These are phyloP conservation scores for Phania funesta DNA, from an alignment of 2,888 invertebrate species.

Conservation along the genomic window DNA sequence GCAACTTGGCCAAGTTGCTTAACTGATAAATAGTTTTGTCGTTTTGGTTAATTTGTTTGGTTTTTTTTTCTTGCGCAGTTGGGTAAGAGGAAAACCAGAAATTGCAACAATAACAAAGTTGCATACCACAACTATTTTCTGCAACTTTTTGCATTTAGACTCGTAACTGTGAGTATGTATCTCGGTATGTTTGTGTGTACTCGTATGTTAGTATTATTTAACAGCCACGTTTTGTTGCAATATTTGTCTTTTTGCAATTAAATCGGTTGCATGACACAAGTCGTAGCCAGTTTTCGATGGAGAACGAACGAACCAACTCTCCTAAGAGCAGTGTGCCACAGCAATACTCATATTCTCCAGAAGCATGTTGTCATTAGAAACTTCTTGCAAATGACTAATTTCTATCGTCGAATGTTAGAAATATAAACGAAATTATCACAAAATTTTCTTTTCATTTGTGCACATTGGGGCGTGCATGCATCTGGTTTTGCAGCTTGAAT, in stretches of 20 bases:
- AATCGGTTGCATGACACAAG: constrained; percentile 49
- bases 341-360: not conserved
- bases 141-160: constrained; percentile 1
- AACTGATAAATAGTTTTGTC: constrained; percentile 46
- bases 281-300: constrained; percentile 37
- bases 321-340: not conserved
- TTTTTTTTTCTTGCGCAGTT: constrained; percentile 2
- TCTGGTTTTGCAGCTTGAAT: not conserved
- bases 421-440: not conserved
- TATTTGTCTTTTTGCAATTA: constrained; percentile 24
- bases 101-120: constrained; percentile 43
- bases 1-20: constrained; percentile 46
- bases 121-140: constrained; percentile 15
- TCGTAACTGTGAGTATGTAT: not conserved
- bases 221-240: constrained; percentile 13
- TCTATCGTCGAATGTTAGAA: not conserved
- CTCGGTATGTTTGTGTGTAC: not conserved
- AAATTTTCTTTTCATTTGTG: too few species aligned
- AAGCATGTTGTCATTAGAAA: not conserved
- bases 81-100: constrained; percentile 57
- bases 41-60: constrained; percentile 33
- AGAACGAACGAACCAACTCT: constrained; percentile 29
- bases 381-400: not conserved
- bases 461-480: not conserved
- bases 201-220: not conserved